These are phyloP conservation scores for Antheraea yamamai DNA, from an alignment of 2,888 invertebrate species.

Conservation along the genomic window DNA sequence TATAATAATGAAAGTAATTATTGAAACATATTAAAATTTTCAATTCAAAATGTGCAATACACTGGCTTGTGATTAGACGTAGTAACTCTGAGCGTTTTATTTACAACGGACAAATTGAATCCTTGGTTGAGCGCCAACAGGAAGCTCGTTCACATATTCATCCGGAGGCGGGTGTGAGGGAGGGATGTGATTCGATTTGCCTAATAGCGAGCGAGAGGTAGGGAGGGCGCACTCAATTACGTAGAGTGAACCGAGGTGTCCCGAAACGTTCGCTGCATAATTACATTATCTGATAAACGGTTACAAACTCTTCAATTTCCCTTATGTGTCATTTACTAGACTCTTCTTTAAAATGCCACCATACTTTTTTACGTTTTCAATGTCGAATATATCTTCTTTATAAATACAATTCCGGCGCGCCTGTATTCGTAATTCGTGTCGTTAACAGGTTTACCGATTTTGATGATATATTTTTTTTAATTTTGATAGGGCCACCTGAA, in stretches of 20 bases:
- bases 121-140: slow-evolving; percentile 72
- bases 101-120: slow-evolving; percentile 78
- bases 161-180: slow-evolving; percentile 41
- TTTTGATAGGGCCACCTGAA: too few relatives aligned
- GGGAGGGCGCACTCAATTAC: slow-evolving; percentile 75
- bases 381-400: neutral
- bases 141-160: slow-evolving; percentile 60
- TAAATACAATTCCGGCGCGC: too few relatives aligned
- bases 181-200: slow-evolving; percentile 78
- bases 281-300: slow-evolving; percentile 80
- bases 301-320: slow-evolving; percentile 27
- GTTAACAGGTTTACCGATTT: too few relatives aligned
- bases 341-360: neutral
- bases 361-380: neutral
- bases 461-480: too few relatives aligned
- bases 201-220: slow-evolving; percentile 72
- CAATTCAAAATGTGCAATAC: slow-evolving; percentile 13
- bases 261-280: slow-evolving; percentile 72
- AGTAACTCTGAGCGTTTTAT: slow-evolving; percentile 59
- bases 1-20: neutral
- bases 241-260: slow-evolving; percentile 74
- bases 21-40: slow-evolving; percentile 2
- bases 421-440: too few relatives aligned
- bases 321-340: slow-evolving; percentile 19
- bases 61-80: slow-evolving; percentile 25